Conservation (phyloP, 2,113 vertebrate species). For the Campylomormyrus tamandua region DNA sequence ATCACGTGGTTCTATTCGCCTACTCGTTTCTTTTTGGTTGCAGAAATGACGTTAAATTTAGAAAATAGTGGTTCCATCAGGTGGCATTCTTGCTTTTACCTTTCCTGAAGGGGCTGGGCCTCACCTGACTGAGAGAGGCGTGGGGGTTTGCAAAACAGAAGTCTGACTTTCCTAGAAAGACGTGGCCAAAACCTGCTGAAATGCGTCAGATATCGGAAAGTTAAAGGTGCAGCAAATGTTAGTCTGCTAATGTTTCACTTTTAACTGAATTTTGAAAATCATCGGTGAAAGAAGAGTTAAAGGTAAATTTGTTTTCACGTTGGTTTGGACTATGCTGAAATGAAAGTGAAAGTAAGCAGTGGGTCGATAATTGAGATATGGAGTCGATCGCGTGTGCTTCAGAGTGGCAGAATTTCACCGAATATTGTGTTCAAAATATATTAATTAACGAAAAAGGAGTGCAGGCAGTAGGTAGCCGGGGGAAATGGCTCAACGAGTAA, state of each 20-base stretch:
- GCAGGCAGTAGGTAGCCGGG: neutral
- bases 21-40: neutral
- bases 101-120: neutral
- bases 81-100: neutral
- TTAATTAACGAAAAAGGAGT: neutral
- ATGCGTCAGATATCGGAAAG: neutral
- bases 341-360: neutral
- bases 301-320: neutral
- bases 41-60: neutral
- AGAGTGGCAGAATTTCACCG: neutral
- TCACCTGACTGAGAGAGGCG: neutral
- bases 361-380: neutral
- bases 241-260: neutral
- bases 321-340: neutral
- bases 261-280: neutral
- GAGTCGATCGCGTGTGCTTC: neutral
- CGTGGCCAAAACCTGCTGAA: neutral
- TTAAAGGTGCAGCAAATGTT: neutral
- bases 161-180: constrained; percentile 1
- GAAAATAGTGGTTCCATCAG: neutral
- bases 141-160: neutral
- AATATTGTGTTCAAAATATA: neutral
- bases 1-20: neutral
- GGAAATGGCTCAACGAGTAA: neutral
- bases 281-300: neutral